These are phyloP conservation scores for Drosophila ambigua DNA, from an alignment of 1,140 invertebrate genomes.

Conservation along the genomic window DNA sequence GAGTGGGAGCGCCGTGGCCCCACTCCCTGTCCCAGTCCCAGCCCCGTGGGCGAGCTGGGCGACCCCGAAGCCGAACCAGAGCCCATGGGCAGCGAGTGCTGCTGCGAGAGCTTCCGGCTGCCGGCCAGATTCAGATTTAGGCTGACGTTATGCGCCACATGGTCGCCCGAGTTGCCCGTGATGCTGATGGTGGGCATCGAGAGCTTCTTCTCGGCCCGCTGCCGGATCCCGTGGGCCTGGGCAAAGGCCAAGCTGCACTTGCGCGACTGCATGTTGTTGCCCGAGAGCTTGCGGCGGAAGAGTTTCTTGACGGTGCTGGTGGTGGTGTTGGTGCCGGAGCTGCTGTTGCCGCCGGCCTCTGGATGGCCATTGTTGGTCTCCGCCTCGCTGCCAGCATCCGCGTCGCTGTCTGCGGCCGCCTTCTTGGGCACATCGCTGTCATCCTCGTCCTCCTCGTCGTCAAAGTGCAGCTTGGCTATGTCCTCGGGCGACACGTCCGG, in stretches of 20 bases:
- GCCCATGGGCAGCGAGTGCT: constrained; percentile 42
- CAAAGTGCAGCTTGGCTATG: constrained; percentile 73
- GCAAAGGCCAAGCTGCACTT: constrained; percentile 82
- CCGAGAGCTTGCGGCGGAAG: constrained; percentile 73
- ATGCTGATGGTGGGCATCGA: constrained; percentile 77
- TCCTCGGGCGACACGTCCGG: constrained; percentile 80
- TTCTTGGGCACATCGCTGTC: constrained; percentile 10
- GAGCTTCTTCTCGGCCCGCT: constrained; percentile 68
- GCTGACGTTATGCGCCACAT: constrained; percentile 28
- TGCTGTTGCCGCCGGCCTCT: neutral
- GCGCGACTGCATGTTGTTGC: constrained; percentile 66
- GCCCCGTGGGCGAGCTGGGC: constrained; percentile 9
- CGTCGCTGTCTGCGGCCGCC: constrained; percentile 14
- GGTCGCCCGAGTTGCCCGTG: constrained; percentile 65
- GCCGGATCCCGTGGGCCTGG: constrained; percentile 76
- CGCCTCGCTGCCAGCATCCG: constrained; percentile 55
- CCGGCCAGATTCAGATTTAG: constrained; percentile 9
- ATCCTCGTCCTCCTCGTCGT: constrained; percentile 61
- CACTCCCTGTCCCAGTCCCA: neutral
- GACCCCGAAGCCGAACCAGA: constrained; percentile 6
- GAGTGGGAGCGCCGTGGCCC: constrained; percentile 66
- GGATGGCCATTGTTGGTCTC: constrained; percentile 23
- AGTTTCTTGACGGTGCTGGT: constrained; percentile 50
- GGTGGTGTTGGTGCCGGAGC: neutral
- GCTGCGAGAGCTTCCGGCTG: constrained; percentile 50